Conservation (phyloP, 1,140 invertebrate genomes). For the Tetranychus cinnabarinus region DNA sequence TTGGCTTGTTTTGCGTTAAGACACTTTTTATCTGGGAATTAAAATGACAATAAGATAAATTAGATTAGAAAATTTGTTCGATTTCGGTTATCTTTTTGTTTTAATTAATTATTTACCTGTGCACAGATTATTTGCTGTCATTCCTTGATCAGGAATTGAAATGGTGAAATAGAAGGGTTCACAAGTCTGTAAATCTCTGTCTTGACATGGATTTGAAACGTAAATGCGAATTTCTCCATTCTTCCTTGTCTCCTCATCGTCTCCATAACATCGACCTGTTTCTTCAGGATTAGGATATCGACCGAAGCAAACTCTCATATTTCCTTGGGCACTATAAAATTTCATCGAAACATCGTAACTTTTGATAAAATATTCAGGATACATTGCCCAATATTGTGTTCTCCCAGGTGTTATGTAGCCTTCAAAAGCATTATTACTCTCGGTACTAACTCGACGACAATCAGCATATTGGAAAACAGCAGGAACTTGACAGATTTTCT, state of each 20-base stretch:
- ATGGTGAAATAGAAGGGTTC: neutral
- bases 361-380: constrained; percentile 7
- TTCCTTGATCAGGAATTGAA: neutral
- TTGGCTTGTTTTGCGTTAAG: neutral
- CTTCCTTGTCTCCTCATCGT: neutral
- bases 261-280: neutral
- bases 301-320: neutral
- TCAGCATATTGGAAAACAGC: constrained; percentile 5
- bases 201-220: neutral
- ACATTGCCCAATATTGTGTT: constrained; percentile 9
- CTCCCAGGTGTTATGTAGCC: constrained; percentile 5
- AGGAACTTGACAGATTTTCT: constrained; percentile 8
- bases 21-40: neutral
- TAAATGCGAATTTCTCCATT: neutral
- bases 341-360: neutral
- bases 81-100: too few relatives aligned
- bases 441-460: neutral
- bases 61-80: neutral
- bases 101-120: neutral
- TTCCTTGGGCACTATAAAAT: neutral
- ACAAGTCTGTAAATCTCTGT: neutral
- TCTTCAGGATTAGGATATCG: neutral
- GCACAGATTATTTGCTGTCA: neutral
- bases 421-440: neutral
- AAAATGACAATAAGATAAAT: neutral